Conservation (phyloP, 2,888 invertebrate species). For the Lasioglossum morio region DNA sequence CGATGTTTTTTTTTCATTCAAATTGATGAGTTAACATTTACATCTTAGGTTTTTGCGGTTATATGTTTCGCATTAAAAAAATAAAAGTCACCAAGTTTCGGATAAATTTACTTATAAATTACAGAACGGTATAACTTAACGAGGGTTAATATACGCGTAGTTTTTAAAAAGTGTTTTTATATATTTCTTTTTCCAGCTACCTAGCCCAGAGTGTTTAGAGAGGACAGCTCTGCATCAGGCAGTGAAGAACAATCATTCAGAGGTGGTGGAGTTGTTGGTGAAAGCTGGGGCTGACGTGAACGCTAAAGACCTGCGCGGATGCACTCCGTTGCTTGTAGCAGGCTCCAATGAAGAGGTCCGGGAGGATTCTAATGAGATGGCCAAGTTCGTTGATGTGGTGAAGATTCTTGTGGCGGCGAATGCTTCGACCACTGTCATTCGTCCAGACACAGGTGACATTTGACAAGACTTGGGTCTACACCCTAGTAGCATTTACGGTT, state of each 20-base stretch:
- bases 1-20: no score
- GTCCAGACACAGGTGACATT: conserved; percentile 68
- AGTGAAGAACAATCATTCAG: conserved; percentile 80
- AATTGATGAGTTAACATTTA: no score
- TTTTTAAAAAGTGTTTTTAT: no score
- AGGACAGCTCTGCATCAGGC: conserved; percentile 83
- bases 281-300: conserved; percentile 80
- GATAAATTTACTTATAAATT: no score
- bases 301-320: conserved; percentile 79
- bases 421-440: conserved; percentile 64
- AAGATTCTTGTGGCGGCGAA: conserved; percentile 77
- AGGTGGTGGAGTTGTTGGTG: conserved; percentile 79
- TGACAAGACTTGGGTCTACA: no score
- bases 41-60: no score
- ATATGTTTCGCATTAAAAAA: no score
- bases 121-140: no score
- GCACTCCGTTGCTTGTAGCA: conserved; percentile 83
- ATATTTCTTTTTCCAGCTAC: conserved; percentile 71
- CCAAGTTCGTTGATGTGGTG: conserved; percentile 80
- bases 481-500: no score
- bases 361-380: conserved; percentile 61
- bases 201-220: conserved; percentile 81
- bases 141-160: no score
- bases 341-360: conserved; percentile 75
- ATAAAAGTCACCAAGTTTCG: no score